These are phyloP conservation scores for Cuculus canorus DNA, from an alignment of 2,797 vertebrate genomes.

Conservation along the genomic window DNA sequence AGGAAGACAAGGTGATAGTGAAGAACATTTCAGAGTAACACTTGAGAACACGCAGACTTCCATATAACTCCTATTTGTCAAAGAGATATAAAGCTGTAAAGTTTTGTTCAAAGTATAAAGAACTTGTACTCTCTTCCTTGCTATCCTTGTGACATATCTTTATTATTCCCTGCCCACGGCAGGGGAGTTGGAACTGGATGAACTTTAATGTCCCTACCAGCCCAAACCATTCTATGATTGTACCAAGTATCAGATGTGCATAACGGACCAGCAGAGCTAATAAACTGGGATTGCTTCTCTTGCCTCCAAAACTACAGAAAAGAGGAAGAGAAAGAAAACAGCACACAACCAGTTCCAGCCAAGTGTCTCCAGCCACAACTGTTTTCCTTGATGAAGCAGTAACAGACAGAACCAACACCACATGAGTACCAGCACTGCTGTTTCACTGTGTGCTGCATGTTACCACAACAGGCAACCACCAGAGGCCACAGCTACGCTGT, in stretches of 20 bases:
- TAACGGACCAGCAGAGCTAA: not conserved
- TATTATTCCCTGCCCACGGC: not conserved
- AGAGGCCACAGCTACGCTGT: not conserved
- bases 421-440: not conserved
- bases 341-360: not conserved
- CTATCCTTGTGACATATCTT: not conserved
- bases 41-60: not conserved
- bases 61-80: not conserved
- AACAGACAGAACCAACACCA: not conserved
- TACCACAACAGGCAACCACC: not conserved
- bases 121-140: not conserved
- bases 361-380: not conserved
- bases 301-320: not conserved
- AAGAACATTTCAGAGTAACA: not conserved
- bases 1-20: not conserved
- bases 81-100: not conserved
- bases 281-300: not conserved
- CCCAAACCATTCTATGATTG: no score
- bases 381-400: not conserved
- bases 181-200: no score
- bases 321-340: not conserved
- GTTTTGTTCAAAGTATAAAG: not conserved
- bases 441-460: not conserved
- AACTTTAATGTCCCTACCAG: no score
- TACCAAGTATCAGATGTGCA: not conserved